Evolutionary conservation across 2,113 vertebrate species (phyloP), one percentile per base, ranked within the genome.

Genomic region (Ibidorhyncha struthersii): DNA sequence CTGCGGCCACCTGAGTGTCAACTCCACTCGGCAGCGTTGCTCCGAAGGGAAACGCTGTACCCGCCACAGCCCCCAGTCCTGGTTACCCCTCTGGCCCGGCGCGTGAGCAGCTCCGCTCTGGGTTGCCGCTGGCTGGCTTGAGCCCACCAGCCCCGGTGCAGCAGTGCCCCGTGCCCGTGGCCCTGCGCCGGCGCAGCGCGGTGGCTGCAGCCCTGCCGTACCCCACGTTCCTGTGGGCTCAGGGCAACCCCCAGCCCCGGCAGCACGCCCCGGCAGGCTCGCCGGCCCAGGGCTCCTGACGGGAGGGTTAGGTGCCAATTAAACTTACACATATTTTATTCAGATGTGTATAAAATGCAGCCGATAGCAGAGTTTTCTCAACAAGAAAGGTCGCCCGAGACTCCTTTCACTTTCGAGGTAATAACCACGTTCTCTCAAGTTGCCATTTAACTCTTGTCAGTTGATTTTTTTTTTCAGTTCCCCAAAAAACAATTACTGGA

Each of bases 391-490:
- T 59, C 82, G 55, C 55, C 26, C 0, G 32, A 62, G 85, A 81
- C 74, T 43, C 34, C 47, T 92, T 83, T 74, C 41, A 41, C 67
- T 88, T 8, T 9, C 1, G 4, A 86, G 89, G 41, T 26, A 77
- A 86, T 86, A 80, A 90, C 47, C 55, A 8, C 11, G 1, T 14
- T 66, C 40, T 74, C 86, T 81, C 43, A 20, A 43, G 65, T 6
- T 94, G 40, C 85, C 59, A 70, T 92, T 96, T 94, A 93, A 88
- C 96, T 93, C 78, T 74, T 89, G 26, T 66, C 77, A 49, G 40
- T 73, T 85, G 67, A 38, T 18, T 52, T 70, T 55, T 43, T 67
- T 40, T 89, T 94, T 55, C 76, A 92, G 58, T 92, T 95, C 91
- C 88, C 82, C 0, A 55, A 53, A 89, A 93, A 92, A 12, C 23